Evolutionary conservation across 2,888 invertebrate species (phyloP).

Genomic region (Oxyscelio sp.): DNA sequence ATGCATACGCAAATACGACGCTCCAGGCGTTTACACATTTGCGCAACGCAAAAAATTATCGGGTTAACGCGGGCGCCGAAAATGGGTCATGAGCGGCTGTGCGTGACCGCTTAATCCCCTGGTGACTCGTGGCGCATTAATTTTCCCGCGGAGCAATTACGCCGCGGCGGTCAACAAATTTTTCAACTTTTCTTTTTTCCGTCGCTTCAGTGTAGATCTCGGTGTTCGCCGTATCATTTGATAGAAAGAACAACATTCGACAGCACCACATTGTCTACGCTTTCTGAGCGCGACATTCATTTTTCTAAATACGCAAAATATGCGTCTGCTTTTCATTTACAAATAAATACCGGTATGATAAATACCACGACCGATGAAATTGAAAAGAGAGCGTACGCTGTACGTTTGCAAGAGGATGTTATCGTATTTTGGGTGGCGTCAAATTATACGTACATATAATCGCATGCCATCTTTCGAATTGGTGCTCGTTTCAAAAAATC

Average conservation of each 20-base stretch:
- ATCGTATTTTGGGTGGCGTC: too few relatives aligned
- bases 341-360: conserved; percentile 24
- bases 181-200: conserved; percentile 48
- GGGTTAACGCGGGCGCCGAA: conserved; percentile 47
- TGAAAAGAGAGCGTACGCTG: too few relatives aligned
- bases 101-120: conserved; percentile 68
- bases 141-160: conserved; percentile 67
- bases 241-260: conserved; percentile 51
- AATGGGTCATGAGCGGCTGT: conserved; percentile 61
- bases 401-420: too few relatives aligned
- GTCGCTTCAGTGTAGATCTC: conserved; percentile 37
- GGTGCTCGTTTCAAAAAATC: too few relatives aligned
- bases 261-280: conserved; percentile 36
- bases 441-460: too few relatives aligned
- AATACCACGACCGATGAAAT: background rate
- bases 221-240: conserved; percentile 12
- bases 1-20: conserved; percentile 72
- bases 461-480: too few relatives aligned
- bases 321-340: conserved; percentile 38
- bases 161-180: conserved; percentile 58
- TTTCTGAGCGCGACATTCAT: conserved; percentile 20
- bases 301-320: conserved; percentile 20
- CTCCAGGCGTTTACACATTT: conserved; percentile 37
- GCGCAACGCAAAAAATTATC: conserved; percentile 55
- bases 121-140: conserved; percentile 63